Percentiles rank a stretch among this genome's conserved stretches.
Conservation (phyloP, 2,888 invertebrate genomes). For the Caenorhabditis afra region DNA sequence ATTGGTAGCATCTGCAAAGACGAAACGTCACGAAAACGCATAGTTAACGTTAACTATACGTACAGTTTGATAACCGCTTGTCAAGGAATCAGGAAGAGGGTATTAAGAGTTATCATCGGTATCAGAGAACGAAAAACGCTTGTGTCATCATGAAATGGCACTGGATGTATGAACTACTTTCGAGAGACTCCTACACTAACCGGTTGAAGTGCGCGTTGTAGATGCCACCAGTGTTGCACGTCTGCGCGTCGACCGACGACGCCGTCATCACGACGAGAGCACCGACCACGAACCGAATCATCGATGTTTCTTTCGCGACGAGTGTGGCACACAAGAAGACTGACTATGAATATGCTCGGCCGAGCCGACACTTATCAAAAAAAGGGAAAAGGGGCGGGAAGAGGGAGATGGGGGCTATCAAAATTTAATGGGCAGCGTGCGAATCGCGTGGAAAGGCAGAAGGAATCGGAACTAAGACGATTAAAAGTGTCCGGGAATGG, state of each 20-base stretch:
- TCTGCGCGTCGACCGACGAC: constrained; percentile 11
- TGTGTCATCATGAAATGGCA: too few relatives aligned
- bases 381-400: not conserved
- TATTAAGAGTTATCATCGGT: too few relatives aligned
- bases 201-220: constrained; percentile 54
- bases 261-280: constrained; percentile 2
- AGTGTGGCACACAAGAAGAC: not conserved
- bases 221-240: constrained; percentile 57
- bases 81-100: too few relatives aligned
- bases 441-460: constrained; percentile 10
- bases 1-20: constrained; percentile 56
- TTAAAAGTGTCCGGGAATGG: constrained; percentile 9
- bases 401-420: not conserved
- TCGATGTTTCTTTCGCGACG: not conserved
- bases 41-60: not conserved
- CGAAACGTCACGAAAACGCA: too few relatives aligned
- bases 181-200: not conserved
- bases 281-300: not conserved
- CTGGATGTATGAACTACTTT: too few relatives aligned
- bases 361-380: not conserved
- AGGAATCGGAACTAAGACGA: constrained; percentile 6
- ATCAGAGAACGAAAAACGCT: too few relatives aligned
- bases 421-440: constrained; percentile 16
- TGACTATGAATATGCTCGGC: not conserved
- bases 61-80: not conserved